Base-by-base conservation (phyloP, 2,797 vertebrate species). In the Intellagama lesueurii region DNA sequence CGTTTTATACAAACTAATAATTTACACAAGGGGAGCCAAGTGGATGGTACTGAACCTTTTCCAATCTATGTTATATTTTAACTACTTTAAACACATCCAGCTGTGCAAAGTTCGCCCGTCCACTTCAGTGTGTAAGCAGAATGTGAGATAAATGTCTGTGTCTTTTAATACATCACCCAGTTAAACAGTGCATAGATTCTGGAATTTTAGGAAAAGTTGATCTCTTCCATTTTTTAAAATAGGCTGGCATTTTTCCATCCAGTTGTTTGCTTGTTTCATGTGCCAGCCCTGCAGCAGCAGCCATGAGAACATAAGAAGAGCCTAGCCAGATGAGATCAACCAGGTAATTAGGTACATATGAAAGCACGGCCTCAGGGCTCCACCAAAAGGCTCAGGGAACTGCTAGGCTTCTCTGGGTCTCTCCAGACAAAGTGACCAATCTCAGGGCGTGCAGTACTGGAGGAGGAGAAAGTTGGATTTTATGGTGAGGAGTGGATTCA, bases 61-160 rank as follows among this genome's bases (percentile, higher is more conserved):
- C 97, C 97, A 98, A 97, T 97, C 97, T 97, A 95, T 95, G 96
- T 97, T 98, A 97, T 95, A 97, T 97, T 98, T 98, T 97, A 98
- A 97, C 97, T 95, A 94, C 96, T 97, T 96, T 98, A 98, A 98
- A 97, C 97, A 97, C 97, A 98, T 97, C 96, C 97, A 98, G 96
- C 97, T 98, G 97, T 97, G 96, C 96, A 97, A 97, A 98, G 97
- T 97, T 98, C 96, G 97, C 94, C 85, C 26, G 28, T 85, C 92
- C 83, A 83, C 47, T 89, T 60, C 35, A 80, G 84, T 82, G 91
- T 77, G 93, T 93, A 90, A 92, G 73, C 32, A 26, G 16, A 64
- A 76, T 14, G 70, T 75, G 40, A 89, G 32, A 89, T 78, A 91
- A 82, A 93, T 12, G 81, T 24, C 73, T 6, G 44, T 28, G 7